Evolutionary conservation across 2,113 vertebrate species (phyloP).

Genomic region (Genyomyrus donnyi): DNA sequence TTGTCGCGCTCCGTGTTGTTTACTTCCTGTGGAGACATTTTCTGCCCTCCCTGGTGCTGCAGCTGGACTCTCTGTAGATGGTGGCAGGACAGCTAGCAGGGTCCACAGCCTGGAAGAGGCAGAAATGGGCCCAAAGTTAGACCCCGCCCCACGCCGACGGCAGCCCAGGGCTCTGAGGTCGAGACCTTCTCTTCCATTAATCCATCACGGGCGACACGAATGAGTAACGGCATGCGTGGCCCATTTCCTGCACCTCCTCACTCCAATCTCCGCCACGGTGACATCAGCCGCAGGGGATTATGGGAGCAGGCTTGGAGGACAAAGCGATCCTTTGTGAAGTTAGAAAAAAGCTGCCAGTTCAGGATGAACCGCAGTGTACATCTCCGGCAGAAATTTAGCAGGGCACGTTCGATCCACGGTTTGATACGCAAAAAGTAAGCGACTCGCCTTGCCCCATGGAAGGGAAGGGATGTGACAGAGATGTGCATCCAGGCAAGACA

Average conservation of each 20-base stretch:
- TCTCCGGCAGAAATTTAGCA: too few species aligned
- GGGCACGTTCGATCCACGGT: background rate
- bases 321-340: background rate
- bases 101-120: background rate
- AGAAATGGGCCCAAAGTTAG: background rate
- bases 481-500: too few species aligned
- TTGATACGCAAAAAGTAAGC: background rate
- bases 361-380: background rate
- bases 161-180: background rate
- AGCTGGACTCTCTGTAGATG: background rate
- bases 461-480: background rate
- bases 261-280: background rate
- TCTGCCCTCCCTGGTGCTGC: background rate
- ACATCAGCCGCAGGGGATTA: background rate
- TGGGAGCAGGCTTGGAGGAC: background rate
- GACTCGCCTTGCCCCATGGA: background rate
- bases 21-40: background rate
- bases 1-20: background rate
- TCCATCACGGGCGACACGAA: background rate
- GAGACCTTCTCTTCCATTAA: background rate
- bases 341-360: background rate
- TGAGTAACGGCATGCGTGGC: background rate
- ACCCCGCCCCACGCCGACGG: background rate
- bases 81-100: background rate
- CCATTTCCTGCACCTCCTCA: background rate